These are phyloP conservation scores for Linepithema humile DNA, from an alignment of 1,140 invertebrate species.

Conservation along the genomic window DNA sequence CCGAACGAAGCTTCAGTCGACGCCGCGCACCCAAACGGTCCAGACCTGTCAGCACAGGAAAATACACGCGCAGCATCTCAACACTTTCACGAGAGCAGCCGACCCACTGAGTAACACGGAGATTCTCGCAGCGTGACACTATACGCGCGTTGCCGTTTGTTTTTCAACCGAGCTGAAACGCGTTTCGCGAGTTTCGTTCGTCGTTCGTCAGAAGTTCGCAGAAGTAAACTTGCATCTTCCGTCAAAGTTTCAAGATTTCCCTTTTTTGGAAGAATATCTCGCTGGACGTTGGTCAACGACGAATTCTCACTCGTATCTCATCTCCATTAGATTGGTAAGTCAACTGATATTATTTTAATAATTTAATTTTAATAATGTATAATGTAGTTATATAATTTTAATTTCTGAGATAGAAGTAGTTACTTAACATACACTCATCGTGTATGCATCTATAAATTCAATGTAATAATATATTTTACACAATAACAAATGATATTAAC, in stretches of 20 bases:
- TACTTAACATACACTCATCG: neutral
- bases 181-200: conserved; percentile 40
- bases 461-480: neutral
- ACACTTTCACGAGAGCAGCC: conserved; percentile 32
- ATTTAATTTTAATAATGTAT: neutral
- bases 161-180: neutral
- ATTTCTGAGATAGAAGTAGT: neutral
- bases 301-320: neutral
- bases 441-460: neutral
- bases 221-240: too few relatives aligned
- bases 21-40: conserved; percentile 84
- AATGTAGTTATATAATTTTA: neutral
- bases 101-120: conserved; percentile 1
- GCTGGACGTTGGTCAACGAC: conserved; percentile 1
- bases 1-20: conserved; percentile 84
- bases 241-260: neutral
- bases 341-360: neutral
- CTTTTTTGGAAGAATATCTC: neutral
- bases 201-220: neutral
- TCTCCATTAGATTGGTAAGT: conserved; percentile 33
- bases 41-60: conserved; percentile 81
- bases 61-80: conserved; percentile 62
- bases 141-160: conserved; percentile 6
- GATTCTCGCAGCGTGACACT: conserved; percentile 7
- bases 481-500: neutral